Evolutionary conservation across 64 coral and sea anemone genomes (phyloP), one percentile per base, ranked within the genome.

Genomic region (Exaiptasia diaphana): DNA sequence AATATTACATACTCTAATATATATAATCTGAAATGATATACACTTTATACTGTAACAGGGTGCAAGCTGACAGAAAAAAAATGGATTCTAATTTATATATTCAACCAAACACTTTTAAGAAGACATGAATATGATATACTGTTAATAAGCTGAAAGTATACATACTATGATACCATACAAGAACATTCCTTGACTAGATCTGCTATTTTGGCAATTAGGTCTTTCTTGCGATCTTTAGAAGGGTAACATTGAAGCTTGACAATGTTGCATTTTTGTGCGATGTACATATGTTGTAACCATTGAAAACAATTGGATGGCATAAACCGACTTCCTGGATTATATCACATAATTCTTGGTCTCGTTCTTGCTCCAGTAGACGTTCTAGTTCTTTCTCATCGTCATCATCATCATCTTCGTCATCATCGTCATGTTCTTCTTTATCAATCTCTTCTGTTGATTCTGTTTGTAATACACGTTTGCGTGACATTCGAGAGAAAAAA

Each of bases 401-500:
- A 23, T 35, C 13, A 7, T 34, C 45, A 18, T 56, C 26, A n/a
- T 34, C 46, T 7, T 4, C 28, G 26, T 50, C 26, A 25, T 11
- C 60, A 29, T 8, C 44, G 20, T 2, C 25, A 5, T 50, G 17
- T 68, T 82, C 26, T 20, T 67, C 50, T 70, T 77, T 17, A 48
- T 48, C 44, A 8, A 48, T 48, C 6, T 48, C 44, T 48, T 48
- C 44, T 48, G 17, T 48, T 48, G 44, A 46, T 15, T 46, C 44
- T 17, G 44, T 48, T 17, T 6, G 44, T 17, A 70, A 39, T 38
- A 39, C 67, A n/a, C 22, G 11, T 33, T 52, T 45, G 37, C 50
- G 50, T n/a, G 80, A 61, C 43, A 83, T 26, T 11, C 76, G 49
- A 9, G 76, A 89, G 27, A 89, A 89, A 33, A 83, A 83, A 45